Percentiles rank a stretch among this genome's conserved stretches.
These are phyloP conservation scores for Herpailurus yagouaroundi DNA, from an alignment of 2,113 vertebrate species.

Conservation along the genomic window DNA sequence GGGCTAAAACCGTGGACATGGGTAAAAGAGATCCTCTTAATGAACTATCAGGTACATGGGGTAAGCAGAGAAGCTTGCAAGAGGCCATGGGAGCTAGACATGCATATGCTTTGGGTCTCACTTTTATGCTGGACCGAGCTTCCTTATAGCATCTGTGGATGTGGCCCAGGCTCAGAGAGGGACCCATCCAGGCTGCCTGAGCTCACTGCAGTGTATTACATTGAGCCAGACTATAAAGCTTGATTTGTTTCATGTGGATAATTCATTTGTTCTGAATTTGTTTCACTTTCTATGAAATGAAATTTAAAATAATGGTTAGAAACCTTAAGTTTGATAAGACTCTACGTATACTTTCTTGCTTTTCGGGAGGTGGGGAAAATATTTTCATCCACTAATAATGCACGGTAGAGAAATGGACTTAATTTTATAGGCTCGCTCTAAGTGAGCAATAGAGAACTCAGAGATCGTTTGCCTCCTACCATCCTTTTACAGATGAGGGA, in stretches of 20 bases:
- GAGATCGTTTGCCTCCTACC: not conserved
- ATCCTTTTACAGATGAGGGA: not conserved
- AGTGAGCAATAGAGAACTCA: not conserved
- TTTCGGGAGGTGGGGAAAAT: not conserved
- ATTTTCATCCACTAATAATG: slow-evolving; percentile 18
- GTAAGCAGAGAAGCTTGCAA: not conserved
- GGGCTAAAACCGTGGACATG: not conserved
- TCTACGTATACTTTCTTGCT: not conserved
- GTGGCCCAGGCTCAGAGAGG: not conserved
- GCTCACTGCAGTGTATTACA: not conserved
- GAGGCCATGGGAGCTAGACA: not conserved
- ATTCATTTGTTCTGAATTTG: slow-evolving; percentile 26
- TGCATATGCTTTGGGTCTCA: not conserved
- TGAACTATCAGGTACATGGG: not conserved
- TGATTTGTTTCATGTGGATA: not conserved
- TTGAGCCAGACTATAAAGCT: not conserved
- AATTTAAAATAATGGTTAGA: slow-evolving; percentile 21
- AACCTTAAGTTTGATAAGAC: not conserved
- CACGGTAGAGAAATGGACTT: not conserved
- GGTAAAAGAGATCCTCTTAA: not conserved
- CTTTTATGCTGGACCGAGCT: not conserved
- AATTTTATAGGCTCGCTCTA: not conserved
- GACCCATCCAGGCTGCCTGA: not conserved
- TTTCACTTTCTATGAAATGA: not conserved
- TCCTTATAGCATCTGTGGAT: not conserved